Base-by-base conservation (phyloP, 2,797 vertebrate genomes). In the Xiphorhynchus erythropygius region DNA sequence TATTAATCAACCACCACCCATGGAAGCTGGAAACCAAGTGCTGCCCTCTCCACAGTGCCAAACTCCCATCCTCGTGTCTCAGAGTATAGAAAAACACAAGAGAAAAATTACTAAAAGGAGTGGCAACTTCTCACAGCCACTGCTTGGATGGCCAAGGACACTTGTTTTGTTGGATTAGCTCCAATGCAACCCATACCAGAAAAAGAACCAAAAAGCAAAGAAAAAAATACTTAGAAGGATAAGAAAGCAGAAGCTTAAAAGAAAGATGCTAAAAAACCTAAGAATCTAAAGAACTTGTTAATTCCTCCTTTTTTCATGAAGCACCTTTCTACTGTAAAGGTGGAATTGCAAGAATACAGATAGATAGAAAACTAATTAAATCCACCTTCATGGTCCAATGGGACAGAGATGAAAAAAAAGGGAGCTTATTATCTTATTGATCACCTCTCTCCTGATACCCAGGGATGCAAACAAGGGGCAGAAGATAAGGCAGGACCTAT, bases 391-490 rank as follows among this genome's bases (percentile, higher is more conserved):
- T 7, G 3, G 46, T 35, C 77, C 13, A 1, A 11, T 14, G 81
- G 81, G 73, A 86, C 11, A 14, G 41, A 77, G 32, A 63, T 4
- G 32, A 50, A 42, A 71, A 71, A 59, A 68, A 68, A 68, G 27
- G 44, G 22, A 71, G 59, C 86, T 91, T 89, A 83, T 95, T 18
- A 76, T 71, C 44, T 50, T 64, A 83, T 46, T 73, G 92, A 83
- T 71, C 53, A 63, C 63, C 42, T 78, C 44, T 84, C 56, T 78
- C 62, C 67, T 44, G 22, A 39, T 44, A 68, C 37, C 55, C 50
- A 47, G 7, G 10, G 59, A 52, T 63, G 65, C 69, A 84, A 76
- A 95, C 44, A 46, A 79, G 35, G 21, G n/a, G 49, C 39, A 47
- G 21, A 82, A 67, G 80, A 79, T 71, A 83, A 83, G 63, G 37